A percentile compares a stretch with the other conserved stretches of the same genome.
phyloP scores from a whole-genome alignment of 1,140 invertebrate genomes.

The Drosophila seguyi region DNA sequence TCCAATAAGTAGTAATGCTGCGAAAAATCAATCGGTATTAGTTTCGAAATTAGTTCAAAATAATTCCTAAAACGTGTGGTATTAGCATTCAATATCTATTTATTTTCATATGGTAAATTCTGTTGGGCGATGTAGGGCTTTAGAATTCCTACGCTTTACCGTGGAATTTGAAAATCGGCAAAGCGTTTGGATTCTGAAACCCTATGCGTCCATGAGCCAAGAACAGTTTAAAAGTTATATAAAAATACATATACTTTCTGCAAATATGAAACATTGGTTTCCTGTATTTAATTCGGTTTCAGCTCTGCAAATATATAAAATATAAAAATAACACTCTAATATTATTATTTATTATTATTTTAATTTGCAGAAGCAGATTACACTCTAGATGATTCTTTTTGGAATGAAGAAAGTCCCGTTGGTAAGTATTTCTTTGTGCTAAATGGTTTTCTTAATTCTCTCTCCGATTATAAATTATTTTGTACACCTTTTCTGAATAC shows the following conservation, averaged over 20 bases:
- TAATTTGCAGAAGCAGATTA: constrained; percentile 93
- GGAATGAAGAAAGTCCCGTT: constrained; percentile 94
- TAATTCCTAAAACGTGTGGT: no score
- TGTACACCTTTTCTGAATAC: background rate
- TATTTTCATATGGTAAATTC: no score
- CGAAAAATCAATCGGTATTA: background rate
- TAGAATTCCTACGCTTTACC: constrained; percentile 94
- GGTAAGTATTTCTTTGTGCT: constrained; percentile 87
- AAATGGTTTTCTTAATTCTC: background rate
- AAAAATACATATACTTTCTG: background rate
- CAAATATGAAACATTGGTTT: background rate
- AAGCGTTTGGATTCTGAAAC: constrained; percentile 93
- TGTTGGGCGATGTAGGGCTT: constrained; percentile 86
- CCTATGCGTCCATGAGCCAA: constrained; percentile 55
- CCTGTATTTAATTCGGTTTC: background rate
- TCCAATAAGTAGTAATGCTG: background rate
- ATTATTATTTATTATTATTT: background rate
- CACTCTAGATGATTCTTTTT: constrained; percentile 95
- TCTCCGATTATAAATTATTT: background rate
- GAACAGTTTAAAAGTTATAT: background rate
- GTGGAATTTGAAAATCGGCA: constrained; percentile 87
- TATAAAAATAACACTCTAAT: background rate
- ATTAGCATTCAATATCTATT: no score
- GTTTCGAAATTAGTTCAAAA: background rate
- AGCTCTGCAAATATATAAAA: background rate